phyloP scores from a whole-genome alignment of 2,113 vertebrate species.

The Pongo abelii region DNA sequence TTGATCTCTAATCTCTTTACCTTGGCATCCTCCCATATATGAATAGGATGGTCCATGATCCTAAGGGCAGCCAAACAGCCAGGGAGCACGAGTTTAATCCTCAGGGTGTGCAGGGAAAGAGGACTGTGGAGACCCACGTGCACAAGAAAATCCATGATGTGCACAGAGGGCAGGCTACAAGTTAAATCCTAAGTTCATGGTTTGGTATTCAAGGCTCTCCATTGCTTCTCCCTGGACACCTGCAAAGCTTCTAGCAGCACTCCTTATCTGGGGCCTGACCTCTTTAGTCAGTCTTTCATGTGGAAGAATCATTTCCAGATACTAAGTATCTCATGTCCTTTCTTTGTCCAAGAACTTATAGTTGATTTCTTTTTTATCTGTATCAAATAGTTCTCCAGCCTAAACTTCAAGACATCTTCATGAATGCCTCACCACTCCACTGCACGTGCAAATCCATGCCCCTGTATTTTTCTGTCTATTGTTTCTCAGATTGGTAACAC shows the following conservation, averaged over 20 bases:
- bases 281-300: background rate
- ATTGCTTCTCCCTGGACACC: background rate
- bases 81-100: background rate
- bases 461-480: background rate
- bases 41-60: background rate
- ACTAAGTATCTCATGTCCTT: background rate
- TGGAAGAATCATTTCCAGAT: background rate
- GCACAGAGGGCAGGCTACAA: background rate
- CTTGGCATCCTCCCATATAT: rapidly evolving
- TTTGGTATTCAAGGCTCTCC: background rate
- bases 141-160: background rate
- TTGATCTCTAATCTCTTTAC: background rate
- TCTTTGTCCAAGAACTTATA: background rate
- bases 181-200: background rate
- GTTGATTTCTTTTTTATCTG: background rate
- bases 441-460: background rate
- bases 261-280: background rate
- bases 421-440: background rate
- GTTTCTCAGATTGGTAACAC: background rate
- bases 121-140: rapidly evolving
- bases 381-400: background rate
- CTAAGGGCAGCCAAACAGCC: background rate
- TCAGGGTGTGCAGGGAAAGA: background rate
- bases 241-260: background rate
- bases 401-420: background rate